These are phyloP conservation scores for Vireo altiloquus DNA, from an alignment of 2,113 vertebrate species.

Conservation along the genomic window DNA sequence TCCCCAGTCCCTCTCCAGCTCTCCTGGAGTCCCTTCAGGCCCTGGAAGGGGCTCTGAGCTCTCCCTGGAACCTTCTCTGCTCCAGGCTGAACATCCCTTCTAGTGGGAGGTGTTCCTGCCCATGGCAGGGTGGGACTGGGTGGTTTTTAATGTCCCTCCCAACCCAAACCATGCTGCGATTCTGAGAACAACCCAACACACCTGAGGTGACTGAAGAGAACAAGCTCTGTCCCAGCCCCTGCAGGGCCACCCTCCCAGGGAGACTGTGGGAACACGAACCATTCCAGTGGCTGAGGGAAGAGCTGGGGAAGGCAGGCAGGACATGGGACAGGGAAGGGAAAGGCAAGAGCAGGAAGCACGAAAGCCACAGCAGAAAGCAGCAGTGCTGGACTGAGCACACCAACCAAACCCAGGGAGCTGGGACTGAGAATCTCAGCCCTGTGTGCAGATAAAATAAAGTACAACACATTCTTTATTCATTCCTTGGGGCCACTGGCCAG, in stretches of 20 bases:
- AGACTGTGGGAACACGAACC: not conserved
- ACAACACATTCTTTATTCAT: not conserved
- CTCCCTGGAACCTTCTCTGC: not conserved
- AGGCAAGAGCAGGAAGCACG: not conserved
- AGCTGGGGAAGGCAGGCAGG: not conserved
- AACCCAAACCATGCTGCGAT: too few species aligned
- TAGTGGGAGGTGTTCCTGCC: not conserved
- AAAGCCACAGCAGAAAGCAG: not conserved
- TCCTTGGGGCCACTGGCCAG: not conserved
- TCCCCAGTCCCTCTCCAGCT: not conserved
- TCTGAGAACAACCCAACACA: not conserved
- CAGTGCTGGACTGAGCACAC: not conserved
- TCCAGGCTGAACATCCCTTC: not conserved
- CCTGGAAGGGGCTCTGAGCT: not conserved
- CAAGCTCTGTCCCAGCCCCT: not conserved
- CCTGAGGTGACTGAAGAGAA: not conserved
- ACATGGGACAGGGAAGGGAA: not conserved
- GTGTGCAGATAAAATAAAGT: fast-evolving
- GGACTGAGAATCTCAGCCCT: not conserved
- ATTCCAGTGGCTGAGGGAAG: fast-evolving
- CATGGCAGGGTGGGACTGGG: not conserved
- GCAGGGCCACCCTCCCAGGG: not conserved
- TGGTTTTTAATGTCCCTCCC: not conserved
- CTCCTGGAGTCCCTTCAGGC: not conserved
- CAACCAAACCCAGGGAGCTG: not conserved